Conservation (phyloP, 1,140 invertebrate species). For the Battus philenor region DNA sequence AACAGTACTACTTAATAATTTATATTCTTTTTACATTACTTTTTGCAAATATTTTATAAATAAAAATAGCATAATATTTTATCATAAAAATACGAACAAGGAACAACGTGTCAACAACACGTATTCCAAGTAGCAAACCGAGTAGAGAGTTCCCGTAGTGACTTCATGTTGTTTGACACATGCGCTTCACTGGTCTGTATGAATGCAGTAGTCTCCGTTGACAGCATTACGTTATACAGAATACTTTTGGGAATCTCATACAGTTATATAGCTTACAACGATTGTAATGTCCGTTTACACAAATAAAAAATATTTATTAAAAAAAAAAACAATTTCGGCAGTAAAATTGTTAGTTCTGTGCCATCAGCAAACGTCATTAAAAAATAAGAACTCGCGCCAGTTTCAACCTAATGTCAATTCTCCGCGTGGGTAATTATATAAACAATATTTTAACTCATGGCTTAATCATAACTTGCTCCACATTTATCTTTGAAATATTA, state of each 20-base stretch:
- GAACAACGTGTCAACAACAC: conserved; percentile 25
- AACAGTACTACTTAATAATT: too few species aligned
- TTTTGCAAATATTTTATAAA: too few species aligned
- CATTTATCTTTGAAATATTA: too few species aligned
- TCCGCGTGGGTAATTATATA: conserved; percentile 6
- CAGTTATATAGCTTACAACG: too few species aligned
- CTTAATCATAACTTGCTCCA: too few species aligned
- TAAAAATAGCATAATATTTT: conserved; percentile 19
- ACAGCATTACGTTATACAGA: conserved; percentile 33
- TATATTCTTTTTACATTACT: too few species aligned
- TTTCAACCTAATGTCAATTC: neutral
- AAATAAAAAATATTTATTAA: too few species aligned
- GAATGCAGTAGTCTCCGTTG: conserved; percentile 27
- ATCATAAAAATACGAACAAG: conserved; percentile 12
- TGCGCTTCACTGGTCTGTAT: conserved; percentile 32
- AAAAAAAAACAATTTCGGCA: too few species aligned
- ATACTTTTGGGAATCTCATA: conserved; percentile 19
- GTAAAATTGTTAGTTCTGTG: neutral
- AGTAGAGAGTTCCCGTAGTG: conserved; percentile 29
- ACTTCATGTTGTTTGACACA: conserved; percentile 47
- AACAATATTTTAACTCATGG: too few species aligned
- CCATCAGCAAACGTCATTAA: neutral
- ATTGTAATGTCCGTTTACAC: too few species aligned
- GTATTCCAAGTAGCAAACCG: conserved; percentile 32
- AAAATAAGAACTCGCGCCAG: neutral